A percentile compares a stretch with the other conserved stretches of the same genome.
phyloP scores from a whole-genome alignment of 2,888 invertebrate species.

The Drosophila nigritarsus region DNA sequence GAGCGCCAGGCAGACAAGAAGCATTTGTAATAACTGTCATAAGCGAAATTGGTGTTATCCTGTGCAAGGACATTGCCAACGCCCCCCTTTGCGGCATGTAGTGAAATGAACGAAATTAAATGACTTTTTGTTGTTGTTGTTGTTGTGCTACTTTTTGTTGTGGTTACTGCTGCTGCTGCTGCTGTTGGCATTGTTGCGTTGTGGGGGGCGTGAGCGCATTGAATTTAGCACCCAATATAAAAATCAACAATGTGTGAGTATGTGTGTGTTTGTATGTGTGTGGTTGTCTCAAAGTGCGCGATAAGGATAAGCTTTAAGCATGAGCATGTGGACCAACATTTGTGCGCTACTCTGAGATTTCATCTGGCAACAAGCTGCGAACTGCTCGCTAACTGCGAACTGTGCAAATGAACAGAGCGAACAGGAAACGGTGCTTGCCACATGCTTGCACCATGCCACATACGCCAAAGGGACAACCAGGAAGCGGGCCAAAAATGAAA shows the following conservation, averaged over 20 bases:
- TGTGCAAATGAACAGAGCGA: slow-evolving; percentile 55
- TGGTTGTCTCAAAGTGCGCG: slow-evolving; percentile 43
- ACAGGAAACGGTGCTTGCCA: slow-evolving; percentile 5
- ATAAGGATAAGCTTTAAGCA: slow-evolving; percentile 68
- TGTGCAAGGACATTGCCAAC: slow-evolving; percentile 55
- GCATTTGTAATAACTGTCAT: slow-evolving; percentile 81
- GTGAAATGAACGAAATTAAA: slow-evolving; percentile 66
- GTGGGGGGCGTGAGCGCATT: slow-evolving; percentile 43
- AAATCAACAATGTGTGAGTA: slow-evolving; percentile 67
- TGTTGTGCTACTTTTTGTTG: slow-evolving; percentile 17
- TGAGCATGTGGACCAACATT: slow-evolving; percentile 62
- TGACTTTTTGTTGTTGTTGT: slow-evolving; percentile 54
- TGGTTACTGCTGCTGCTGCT: slow-evolving; percentile 9
- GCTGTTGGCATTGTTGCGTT: slow-evolving; percentile 15
- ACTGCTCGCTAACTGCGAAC: slow-evolving; percentile 38
- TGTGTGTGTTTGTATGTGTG: slow-evolving; percentile 13
- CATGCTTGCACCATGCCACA: neutral
- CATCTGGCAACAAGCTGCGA: slow-evolving; percentile 60
- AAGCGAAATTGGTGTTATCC: slow-evolving; percentile 79
- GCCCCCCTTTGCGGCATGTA: slow-evolving; percentile 32
- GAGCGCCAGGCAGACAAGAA: slow-evolving; percentile 58
- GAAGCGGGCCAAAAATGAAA: slow-evolving; percentile 51
- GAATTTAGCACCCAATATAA: slow-evolving; percentile 76
- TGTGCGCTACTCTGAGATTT: slow-evolving; percentile 55
- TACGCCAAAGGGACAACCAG: slow-evolving; percentile 9